phyloP scores from a whole-genome alignment of 2,888 invertebrate species.

The Lasius platythorax region DNA sequence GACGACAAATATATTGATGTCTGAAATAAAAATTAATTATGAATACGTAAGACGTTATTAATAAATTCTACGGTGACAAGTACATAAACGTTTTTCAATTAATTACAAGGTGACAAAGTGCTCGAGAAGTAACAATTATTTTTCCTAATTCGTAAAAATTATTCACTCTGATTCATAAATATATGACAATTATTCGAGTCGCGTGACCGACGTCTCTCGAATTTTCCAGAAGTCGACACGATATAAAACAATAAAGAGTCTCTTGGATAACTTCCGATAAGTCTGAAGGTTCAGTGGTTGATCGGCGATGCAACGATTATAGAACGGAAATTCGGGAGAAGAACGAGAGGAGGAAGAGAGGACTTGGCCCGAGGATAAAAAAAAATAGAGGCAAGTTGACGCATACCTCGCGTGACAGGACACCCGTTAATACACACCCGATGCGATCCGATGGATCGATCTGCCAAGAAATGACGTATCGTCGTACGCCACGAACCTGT shows the following conservation, averaged over 20 bases:
- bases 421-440: slow-evolving; percentile 71
- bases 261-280: slow-evolving; percentile 63
- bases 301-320: slow-evolving; percentile 40
- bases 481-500: slow-evolving; percentile 71
- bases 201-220: neutral
- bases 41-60: neutral
- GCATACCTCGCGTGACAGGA: slow-evolving; percentile 74
- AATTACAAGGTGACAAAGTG: neutral
- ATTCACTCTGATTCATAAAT: neutral
- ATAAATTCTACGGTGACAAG: neutral
- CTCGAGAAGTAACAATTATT: neutral
- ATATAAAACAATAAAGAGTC: slow-evolving; percentile 64
- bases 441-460: slow-evolving; percentile 58
- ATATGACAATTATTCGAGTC: neutral
- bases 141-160: neutral
- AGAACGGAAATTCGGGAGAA: neutral
- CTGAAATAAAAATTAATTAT: slow-evolving; percentile 7
- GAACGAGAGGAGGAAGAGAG: slow-evolving; percentile 8
- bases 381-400: slow-evolving; percentile 68
- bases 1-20: neutral
- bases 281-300: slow-evolving; percentile 58
- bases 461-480: slow-evolving; percentile 76
- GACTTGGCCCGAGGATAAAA: slow-evolving; percentile 53
- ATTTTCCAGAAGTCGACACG: slow-evolving; percentile 21
- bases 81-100: slow-evolving; percentile 15